Conservation (phyloP, 2,113 vertebrate genomes). For the Calonectris borealis region DNA sequence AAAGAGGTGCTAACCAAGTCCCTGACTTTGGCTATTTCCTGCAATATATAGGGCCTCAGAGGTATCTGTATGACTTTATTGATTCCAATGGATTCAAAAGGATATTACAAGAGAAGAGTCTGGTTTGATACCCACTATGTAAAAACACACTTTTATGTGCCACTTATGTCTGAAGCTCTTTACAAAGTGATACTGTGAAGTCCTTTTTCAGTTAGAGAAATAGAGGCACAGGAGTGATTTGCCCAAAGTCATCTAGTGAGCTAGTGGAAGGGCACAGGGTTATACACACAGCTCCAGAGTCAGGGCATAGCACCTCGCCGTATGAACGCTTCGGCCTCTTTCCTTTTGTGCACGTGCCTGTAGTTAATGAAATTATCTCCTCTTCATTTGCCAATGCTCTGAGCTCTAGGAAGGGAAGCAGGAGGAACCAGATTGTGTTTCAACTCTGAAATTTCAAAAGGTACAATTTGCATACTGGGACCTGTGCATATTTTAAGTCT, state of each 20-base stretch:
- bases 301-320: rapidly evolving
- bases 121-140: not conserved
- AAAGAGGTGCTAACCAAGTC: not conserved
- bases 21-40: not conserved
- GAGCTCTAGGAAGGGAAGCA: not conserved
- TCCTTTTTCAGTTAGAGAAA: not conserved
- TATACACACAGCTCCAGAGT: not conserved
- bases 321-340: not conserved
- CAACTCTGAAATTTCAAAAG: not conserved
- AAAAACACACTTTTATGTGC: not conserved
- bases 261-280: not conserved
- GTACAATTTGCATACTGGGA: not conserved
- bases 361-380: not conserved
- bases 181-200: not conserved
- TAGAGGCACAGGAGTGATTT: not conserved
- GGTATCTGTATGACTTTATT: not conserved
- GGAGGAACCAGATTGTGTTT: not conserved
- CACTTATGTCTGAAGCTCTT: not conserved
- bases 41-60: not conserved
- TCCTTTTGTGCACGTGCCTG: not conserved
- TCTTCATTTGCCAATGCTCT: not conserved
- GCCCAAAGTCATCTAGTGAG: not conserved
- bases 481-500: not conserved
- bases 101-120: not conserved
- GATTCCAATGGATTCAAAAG: not conserved